Evolutionary conservation across 2,797 vertebrate genomes (phyloP), one percentile per base, ranked within the genome.

Genomic region (Enteromius fasciolatus): DNA sequence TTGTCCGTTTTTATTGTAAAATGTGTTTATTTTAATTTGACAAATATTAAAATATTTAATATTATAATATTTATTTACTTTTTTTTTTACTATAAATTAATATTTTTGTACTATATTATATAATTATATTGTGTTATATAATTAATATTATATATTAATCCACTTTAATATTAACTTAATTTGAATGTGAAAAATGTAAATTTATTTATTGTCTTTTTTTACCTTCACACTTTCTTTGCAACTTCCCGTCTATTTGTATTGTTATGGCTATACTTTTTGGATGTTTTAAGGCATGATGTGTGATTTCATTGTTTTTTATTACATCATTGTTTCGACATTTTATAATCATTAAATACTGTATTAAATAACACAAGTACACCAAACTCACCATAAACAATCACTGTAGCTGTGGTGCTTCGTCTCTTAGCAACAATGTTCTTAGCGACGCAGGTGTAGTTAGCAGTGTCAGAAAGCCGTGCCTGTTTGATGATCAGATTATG

Each of bases 401-500:
- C 95, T 0, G 97, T 96, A 0, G 97, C 97, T 0, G 96, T 98
- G 0, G 97, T 98, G 88, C 97, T 98, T 66, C 96, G 94, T 85
- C 97, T 92, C 87, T 97, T 97, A 87, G 97, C 97, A 61, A 99
- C 97, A 0, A 99, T 98, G 87, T 98, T 99, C 92, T 98, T 99
- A 39, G 97, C 97, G 0, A 98, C 96, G 14, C 97, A 99, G 0
- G 97, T 98, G 81, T 99, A 98, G 90, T 99, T 99, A 66, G 97
- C 97, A 0, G 97, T 99, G 88, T 98, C 97, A 0, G 97, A 98
- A 70, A 99, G 96, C 5, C 97, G 96, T 0, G 97, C 97, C 92
- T 99, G 97, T 83, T 99, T 99, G 90, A 99, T 98, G 92, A 99
- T 99, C 86, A 99, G 93, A 90, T 99, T 98, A 92, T 98, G 97